Evolutionary conservation across 2,797 vertebrate species (phyloP).

Genomic region (Aulostomus chinensis): DNA sequence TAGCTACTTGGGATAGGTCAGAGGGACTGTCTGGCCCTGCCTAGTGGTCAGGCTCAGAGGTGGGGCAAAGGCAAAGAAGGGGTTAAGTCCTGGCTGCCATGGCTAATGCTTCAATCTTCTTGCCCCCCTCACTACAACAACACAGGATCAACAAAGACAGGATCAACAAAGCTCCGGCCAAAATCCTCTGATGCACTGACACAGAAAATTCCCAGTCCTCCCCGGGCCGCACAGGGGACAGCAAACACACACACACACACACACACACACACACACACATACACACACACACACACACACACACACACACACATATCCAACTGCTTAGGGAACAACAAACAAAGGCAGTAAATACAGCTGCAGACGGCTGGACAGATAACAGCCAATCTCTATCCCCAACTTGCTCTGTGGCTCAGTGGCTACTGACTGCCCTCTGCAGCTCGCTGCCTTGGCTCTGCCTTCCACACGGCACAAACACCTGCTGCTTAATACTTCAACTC

Average conservation of each 20-base stretch:
- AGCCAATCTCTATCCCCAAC: slow-evolving; percentile 72
- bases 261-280: slow-evolving; percentile 45
- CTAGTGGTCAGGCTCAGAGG: slow-evolving; percentile 39
- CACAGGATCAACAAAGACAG: slow-evolving; percentile 86
- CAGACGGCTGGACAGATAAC: slow-evolving; percentile 85
- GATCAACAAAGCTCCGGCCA: slow-evolving; percentile 90
- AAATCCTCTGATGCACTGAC: slow-evolving; percentile 94
- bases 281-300: slow-evolving; percentile 44
- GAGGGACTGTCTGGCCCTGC: slow-evolving; percentile 50
- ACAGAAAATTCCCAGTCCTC: slow-evolving; percentile 93
- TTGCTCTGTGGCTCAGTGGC: slow-evolving; percentile 71
- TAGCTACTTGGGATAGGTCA: slow-evolving; percentile 56
- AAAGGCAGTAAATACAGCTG: slow-evolving; percentile 92
- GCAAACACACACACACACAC: slow-evolving; percentile 73
- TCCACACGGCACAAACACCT: slow-evolving; percentile 69
- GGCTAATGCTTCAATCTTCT: slow-evolving; percentile 84
- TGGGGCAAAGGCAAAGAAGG: slow-evolving; percentile 57
- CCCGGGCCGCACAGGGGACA: slow-evolving; percentile 86
- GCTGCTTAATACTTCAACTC: slow-evolving; percentile 64
- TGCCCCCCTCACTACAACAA: slow-evolving; percentile 80
- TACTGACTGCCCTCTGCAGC: slow-evolving; percentile 76
- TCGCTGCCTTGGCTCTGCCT: slow-evolving; percentile 62
- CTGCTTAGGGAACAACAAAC: slow-evolving; percentile 81
- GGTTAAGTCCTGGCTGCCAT: slow-evolving; percentile 84
- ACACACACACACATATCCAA: slow-evolving; percentile 59